Evolutionary conservation across 2,113 vertebrate genomes (phyloP).

Genomic region (Eulemur macaco): DNA sequence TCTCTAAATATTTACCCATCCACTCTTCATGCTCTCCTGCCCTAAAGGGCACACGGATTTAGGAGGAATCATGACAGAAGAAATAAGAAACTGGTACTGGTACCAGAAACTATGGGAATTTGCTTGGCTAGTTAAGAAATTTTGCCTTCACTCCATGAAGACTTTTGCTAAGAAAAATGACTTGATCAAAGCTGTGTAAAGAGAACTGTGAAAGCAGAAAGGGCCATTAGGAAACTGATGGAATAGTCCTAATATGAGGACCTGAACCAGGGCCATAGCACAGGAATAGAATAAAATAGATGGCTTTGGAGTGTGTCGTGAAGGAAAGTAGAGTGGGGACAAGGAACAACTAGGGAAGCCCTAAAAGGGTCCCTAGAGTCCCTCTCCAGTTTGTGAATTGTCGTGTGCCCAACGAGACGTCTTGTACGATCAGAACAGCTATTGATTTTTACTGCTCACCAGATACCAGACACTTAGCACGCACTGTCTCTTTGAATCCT

Average conservation of each 20-base stretch:
- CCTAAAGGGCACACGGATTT: background rate
- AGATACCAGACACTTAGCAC: background rate
- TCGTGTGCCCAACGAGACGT: fast-evolving
- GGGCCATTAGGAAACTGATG: background rate
- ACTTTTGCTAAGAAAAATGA: constrained; percentile 8
- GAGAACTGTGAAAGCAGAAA: background rate
- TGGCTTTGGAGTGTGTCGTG: background rate
- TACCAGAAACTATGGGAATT: background rate
- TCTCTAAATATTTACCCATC: background rate
- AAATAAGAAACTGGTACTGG: background rate
- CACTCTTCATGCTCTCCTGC: background rate
- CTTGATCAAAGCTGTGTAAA: background rate
- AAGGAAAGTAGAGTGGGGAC: background rate
- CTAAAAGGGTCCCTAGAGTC: background rate
- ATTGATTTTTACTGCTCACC: background rate
- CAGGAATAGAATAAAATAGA: background rate
- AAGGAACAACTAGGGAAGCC: background rate
- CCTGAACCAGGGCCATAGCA: background rate
- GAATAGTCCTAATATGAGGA: background rate
- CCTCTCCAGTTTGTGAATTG: background rate
- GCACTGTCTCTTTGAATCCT: background rate
- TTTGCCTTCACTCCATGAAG: background rate
- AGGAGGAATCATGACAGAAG: background rate
- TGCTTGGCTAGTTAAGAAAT: constrained; percentile 10
- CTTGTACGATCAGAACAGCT: background rate